A percentile compares a stretch with the other conserved stretches of the same genome.
These are phyloP conservation scores for Leucoraja erinaceus DNA, from an alignment of 2,113 vertebrate species.

Conservation along the genomic window DNA sequence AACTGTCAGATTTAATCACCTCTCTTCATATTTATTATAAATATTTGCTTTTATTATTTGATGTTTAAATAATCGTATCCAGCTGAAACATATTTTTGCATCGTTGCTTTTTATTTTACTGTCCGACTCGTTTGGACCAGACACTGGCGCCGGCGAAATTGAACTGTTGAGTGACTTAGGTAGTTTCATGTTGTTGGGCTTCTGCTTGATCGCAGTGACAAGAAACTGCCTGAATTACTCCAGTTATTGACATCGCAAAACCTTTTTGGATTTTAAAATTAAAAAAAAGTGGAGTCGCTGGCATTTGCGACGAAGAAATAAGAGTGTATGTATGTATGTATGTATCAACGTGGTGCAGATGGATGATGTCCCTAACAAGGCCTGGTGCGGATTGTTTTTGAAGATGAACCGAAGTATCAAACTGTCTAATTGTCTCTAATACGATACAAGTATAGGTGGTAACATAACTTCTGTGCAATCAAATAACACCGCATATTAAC, in stretches of 20 bases:
- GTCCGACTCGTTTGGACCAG: neutral
- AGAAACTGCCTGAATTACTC: conserved; percentile 74
- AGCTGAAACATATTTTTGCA: neutral
- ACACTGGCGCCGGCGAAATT: conserved; percentile 40
- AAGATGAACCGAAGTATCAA: neutral
- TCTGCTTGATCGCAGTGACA: conserved; percentile 67
- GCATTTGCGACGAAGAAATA: neutral
- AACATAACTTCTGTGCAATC: neutral
- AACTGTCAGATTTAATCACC: neutral
- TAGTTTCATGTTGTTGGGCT: conserved; percentile 85
- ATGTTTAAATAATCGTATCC: neutral
- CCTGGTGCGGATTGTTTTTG: neutral
- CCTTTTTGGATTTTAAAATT: conserved; percentile 7
- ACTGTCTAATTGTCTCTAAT: neutral
- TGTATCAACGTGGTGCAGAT: neutral
- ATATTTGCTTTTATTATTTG: neutral
- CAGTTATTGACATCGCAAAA: conserved; percentile 49
- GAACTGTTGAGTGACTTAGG: conserved; percentile 73
- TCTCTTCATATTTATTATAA: neutral
- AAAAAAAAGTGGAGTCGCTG: neutral
- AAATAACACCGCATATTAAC: neutral
- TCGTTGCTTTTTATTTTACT: neutral
- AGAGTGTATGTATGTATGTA: neutral
- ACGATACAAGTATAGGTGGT: neutral
- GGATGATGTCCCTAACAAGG: neutral